Evolutionary conservation across 2,113 vertebrate species (phyloP).

Genomic region (Xiphorhynchus elegans): DNA sequence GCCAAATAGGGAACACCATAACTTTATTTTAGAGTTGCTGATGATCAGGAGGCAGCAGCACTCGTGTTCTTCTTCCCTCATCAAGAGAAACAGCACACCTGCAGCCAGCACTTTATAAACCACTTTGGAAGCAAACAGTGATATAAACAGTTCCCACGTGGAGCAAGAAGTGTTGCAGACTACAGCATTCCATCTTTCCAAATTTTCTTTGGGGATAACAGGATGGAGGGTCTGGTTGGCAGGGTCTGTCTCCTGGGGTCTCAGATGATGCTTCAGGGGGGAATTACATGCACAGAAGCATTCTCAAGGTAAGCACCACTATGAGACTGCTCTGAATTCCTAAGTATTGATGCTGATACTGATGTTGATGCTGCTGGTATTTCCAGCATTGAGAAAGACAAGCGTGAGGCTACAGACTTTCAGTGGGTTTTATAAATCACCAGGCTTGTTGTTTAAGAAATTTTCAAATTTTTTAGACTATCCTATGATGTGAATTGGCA

Average conservation of each 20-base stretch:
- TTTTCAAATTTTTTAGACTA: fast-evolving
- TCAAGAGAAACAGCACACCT: background rate
- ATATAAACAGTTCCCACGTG: fast-evolving
- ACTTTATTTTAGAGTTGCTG: background rate
- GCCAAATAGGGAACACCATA: background rate
- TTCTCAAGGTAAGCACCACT: background rate
- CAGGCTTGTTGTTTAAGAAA: background rate
- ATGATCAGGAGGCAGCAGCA: background rate
- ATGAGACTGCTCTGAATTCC: background rate
- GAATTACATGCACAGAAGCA: background rate
- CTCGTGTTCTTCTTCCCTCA: background rate
- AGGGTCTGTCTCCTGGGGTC: background rate
- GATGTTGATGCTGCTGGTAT: background rate
- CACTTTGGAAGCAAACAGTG: background rate
- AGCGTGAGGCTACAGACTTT: background rate
- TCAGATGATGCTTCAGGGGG: background rate
- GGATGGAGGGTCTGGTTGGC: background rate
- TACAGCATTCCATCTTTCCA: background rate
- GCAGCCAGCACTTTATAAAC: background rate
- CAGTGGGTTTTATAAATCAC: background rate
- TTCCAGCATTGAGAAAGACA: background rate
- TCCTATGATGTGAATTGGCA: background rate
- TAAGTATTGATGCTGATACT: background rate
- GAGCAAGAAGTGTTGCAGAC: background rate
- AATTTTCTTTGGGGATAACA: background rate